Conservation (phyloP, 2,113 vertebrate species). For the Clinocottus analis region DNA sequence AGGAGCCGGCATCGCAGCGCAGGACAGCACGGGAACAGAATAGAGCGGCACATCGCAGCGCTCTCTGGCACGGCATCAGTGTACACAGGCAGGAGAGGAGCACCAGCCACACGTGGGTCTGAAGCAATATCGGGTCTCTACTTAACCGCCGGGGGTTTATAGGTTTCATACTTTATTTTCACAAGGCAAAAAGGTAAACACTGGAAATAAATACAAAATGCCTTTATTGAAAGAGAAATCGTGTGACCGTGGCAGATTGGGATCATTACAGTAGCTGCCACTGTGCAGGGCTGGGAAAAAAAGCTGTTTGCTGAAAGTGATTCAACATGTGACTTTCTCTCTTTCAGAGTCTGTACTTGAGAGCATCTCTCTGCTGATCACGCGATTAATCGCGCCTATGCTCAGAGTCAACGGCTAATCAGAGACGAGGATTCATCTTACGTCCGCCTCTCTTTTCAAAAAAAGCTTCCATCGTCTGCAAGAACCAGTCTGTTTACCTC, state of each 20-base stretch:
- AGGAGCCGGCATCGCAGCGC: slow-evolving; percentile 81
- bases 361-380: neutral
- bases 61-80: slow-evolving; percentile 68
- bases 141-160: slow-evolving; percentile 50
- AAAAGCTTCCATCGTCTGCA: neutral
- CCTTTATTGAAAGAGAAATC: slow-evolving; percentile 20
- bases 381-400: neutral
- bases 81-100: slow-evolving; percentile 73
- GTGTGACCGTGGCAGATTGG: neutral
- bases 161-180: slow-evolving; percentile 67
- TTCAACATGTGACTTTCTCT: neutral
- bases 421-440: neutral
- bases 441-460: neutral
- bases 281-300: neutral
- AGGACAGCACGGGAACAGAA: slow-evolving; percentile 36
- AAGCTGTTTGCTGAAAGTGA: neutral
- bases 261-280: neutral
- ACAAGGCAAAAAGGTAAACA: slow-evolving; percentile 54
- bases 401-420: neutral
- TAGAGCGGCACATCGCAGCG: slow-evolving; percentile 27
- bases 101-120: slow-evolving; percentile 71
- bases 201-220: slow-evolving; percentile 59
- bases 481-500: neutral
- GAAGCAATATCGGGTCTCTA: slow-evolving; percentile 49
- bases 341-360: neutral